These are phyloP conservation scores for Acrossocheilus fasciatus DNA, from an alignment of 2,797 vertebrate genomes.

Conservation along the genomic window DNA sequence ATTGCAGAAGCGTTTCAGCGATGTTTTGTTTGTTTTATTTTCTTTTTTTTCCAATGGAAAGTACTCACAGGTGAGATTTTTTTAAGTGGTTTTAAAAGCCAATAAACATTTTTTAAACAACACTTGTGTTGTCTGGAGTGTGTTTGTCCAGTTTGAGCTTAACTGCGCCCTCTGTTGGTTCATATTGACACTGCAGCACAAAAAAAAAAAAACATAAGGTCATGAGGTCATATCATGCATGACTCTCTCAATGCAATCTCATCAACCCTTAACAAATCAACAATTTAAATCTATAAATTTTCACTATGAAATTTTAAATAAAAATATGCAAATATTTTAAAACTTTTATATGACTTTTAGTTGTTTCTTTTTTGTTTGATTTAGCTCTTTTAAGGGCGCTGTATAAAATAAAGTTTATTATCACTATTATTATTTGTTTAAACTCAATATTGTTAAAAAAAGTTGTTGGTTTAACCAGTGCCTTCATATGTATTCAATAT, in stretches of 20 bases:
- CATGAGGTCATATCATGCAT: not conserved
- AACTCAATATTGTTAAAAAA: not conserved
- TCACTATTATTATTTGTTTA: not conserved
- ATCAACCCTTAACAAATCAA: not conserved
- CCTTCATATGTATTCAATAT: too few species aligned
- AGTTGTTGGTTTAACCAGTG: too few species aligned
- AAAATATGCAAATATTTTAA: not conserved
- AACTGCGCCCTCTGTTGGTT: conserved; percentile 37
- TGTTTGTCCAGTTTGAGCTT: not conserved
- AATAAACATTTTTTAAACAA: conserved; percentile 95
- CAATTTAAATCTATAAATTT: not conserved
- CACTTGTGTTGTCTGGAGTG: conserved; percentile 57
- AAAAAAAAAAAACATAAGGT: not conserved
- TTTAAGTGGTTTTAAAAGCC: conserved; percentile 99
- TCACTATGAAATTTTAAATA: not conserved
- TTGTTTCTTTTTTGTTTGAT: not conserved
- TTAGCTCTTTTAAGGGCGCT: not conserved
- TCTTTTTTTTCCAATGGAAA: conserved; percentile 94
- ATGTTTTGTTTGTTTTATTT: conserved; percentile 66
- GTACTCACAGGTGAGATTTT: conserved; percentile 97
- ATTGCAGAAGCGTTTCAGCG: conserved; percentile 93
- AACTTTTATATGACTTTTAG: not conserved
- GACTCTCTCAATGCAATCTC: not conserved
- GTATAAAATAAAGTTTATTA: not conserved
- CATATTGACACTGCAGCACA: not conserved